phyloP scores from a whole-genome alignment of 1,140 invertebrate genomes.

The Pseudomyrmex sp. region DNA sequence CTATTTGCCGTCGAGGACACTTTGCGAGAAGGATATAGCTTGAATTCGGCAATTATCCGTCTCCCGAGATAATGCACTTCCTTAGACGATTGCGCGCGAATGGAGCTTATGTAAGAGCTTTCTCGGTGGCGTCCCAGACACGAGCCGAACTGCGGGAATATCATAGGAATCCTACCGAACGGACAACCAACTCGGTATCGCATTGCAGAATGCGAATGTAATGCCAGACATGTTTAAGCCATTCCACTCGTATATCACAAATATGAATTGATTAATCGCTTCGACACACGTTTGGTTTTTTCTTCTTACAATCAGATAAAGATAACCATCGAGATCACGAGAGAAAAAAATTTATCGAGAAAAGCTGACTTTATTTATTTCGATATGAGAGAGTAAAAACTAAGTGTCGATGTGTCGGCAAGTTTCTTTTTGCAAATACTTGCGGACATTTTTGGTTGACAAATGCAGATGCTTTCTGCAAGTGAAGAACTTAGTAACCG shows the following conservation, averaged over 20 bases:
- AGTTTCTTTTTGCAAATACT: not conserved
- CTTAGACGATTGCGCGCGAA: conserved; percentile 58
- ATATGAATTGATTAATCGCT: conserved; percentile 33
- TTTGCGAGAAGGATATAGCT: conserved; percentile 8
- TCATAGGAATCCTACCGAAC: conserved; percentile 5
- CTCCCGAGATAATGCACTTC: conserved; percentile 55
- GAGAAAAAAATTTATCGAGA: not conserved
- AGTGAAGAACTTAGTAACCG: conserved; percentile 31
- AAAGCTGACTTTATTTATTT: conserved; percentile 2
- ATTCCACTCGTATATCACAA: conserved; percentile 27
- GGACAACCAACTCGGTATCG: conserved; percentile 28
- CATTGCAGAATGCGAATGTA: conserved; percentile 47
- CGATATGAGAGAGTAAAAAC: not conserved
- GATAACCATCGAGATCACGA: not conserved
- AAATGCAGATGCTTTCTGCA: conserved; percentile 12
- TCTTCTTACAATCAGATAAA: not conserved
- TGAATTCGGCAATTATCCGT: conserved; percentile 66
- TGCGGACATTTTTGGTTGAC: not conserved
- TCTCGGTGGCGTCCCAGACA: conserved; percentile 31
- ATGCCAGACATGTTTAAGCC: conserved; percentile 43
- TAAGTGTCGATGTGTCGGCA: not conserved
- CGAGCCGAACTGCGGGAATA: conserved; percentile 17
- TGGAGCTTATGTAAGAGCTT: conserved; percentile 63
- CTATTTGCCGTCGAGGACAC: conserved; percentile 19
- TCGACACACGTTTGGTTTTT: not conserved